Evolutionary conservation across 2,888 invertebrate species (phyloP), one percentile per base, ranked within the genome.

Genomic region (Orthonychiurus folsomi): DNA sequence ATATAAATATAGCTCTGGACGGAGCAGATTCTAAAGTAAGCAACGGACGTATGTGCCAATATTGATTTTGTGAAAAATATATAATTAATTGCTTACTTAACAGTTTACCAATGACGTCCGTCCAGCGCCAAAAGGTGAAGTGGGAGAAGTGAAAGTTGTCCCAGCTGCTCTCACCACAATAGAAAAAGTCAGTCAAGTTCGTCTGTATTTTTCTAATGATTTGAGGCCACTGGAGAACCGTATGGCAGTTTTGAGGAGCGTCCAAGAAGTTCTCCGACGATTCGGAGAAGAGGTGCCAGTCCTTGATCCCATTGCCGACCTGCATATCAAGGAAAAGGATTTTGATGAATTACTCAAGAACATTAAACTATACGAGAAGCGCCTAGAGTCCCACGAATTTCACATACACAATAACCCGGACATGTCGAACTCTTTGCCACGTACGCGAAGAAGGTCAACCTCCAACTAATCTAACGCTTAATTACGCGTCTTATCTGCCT

Each of bases 271-370:
- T 0, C 86, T 90, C 74, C 89, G 88, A 76, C 84, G 95, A 47
- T 95, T 94, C 76, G 86, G 89, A 0, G n/a, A n/a, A n/a, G 90
- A 90, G 0, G 84, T 93, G 0, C 97, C 97, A 0, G 78, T 92
- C 5, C 78, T 99, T 1, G 91, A 99, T 79, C 97, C 99, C 0
- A 82, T 96, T 21, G 87, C 86, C 62, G 97, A 99, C 75, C 97
- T 99, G 96, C 87, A 89, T 75, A 97, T 99, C 62, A 86, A 86
- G 63, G 92, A 94, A 52, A 77, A 83, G 0, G 84, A 85, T 12
- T 92, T 96, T 74, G 82, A 86, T 69, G 85, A 87, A 52, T 83
- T 93, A 62, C 86, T 93, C 0, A 84, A 86, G 67, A 88, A 86
- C 75, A 91, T 94, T 69, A 86, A 90, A 75, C 80, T 83, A 62